These are phyloP conservation scores for Pachymerium ferrugineum DNA, from an alignment of 2,888 invertebrate species.

Conservation along the genomic window DNA sequence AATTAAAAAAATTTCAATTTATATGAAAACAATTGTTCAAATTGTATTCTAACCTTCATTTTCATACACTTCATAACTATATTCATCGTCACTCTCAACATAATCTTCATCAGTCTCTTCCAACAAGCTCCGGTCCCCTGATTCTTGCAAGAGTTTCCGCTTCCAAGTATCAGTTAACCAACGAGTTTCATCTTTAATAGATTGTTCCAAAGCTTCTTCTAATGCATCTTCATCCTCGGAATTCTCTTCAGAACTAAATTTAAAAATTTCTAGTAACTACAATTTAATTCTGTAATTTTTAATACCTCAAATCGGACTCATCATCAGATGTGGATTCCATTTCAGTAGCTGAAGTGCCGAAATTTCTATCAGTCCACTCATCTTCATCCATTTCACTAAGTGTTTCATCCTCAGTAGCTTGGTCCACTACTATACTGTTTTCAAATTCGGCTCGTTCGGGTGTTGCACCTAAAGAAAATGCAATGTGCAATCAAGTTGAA, in stretches of 20 bases:
- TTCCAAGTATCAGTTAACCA: constrained; percentile 66
- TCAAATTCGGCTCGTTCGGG: constrained; percentile 76
- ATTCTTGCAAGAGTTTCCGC: constrained; percentile 51
- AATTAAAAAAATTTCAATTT: not conserved
- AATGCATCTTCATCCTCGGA: constrained; percentile 52
- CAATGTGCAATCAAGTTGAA: not conserved
- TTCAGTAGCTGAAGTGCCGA: constrained; percentile 68
- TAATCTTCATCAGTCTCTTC: constrained; percentile 38
- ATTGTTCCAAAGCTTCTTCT: constrained; percentile 61
- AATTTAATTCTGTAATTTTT: not conserved
- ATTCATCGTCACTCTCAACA: constrained; percentile 42
- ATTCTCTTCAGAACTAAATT: constrained; percentile 36
- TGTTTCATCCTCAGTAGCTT: constrained; percentile 50
- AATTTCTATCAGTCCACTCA: constrained; percentile 92
- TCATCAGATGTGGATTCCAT: constrained; percentile 62
- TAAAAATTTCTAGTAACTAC: not conserved
- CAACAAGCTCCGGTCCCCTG: not conserved
- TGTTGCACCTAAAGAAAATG: constrained; percentile 49
- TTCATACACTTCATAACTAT: constrained; percentile 39
- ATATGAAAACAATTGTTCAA: not conserved
- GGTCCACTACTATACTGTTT: constrained; percentile 53
- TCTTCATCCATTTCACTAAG: constrained; percentile 84
- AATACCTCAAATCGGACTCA: constrained; percentile 43
- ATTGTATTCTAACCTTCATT: constrained; percentile 36
- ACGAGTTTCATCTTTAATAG: constrained; percentile 60